A percentile compares a stretch with the other conserved stretches of the same genome.
Evolutionary conservation across 2,113 vertebrate species (phyloP).

Genomic region (Cyanoderma ruficeps): DNA sequence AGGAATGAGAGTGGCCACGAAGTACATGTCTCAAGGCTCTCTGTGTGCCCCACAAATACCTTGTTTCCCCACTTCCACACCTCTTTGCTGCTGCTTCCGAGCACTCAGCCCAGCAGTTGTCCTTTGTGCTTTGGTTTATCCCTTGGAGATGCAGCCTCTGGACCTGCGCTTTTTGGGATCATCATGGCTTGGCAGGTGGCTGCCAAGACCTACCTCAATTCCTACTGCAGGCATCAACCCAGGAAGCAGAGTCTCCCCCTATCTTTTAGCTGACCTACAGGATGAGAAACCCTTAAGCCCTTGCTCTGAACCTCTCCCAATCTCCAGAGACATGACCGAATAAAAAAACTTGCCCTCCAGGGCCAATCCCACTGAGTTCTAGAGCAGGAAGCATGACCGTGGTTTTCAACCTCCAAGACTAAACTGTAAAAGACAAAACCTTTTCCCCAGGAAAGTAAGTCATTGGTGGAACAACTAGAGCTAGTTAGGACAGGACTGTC

Average conservation of each 20-base stretch:
- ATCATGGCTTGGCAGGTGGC: background rate
- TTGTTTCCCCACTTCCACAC: background rate
- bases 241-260: background rate
- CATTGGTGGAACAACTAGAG: background rate
- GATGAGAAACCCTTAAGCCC: background rate
- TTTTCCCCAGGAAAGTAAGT: background rate
- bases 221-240: background rate
- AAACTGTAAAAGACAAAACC: background rate
- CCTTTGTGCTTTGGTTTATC: background rate
- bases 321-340: fast-evolving
- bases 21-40: background rate
- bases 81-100: background rate
- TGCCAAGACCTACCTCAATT: background rate
- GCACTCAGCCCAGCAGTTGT: background rate
- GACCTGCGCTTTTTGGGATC: background rate
- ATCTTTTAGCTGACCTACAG: background rate
- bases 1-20: fast-evolving
- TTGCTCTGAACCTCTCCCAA: background rate
- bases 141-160: background rate
- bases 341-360: background rate
- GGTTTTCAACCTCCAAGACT: background rate
- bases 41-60: background rate
- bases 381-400: background rate
- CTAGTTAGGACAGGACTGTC: background rate
- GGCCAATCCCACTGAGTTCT: background rate